Evolutionary conservation across 2,113 vertebrate genomes (phyloP), one percentile per base, ranked within the genome.

Genomic region (Labrus mixtus): DNA sequence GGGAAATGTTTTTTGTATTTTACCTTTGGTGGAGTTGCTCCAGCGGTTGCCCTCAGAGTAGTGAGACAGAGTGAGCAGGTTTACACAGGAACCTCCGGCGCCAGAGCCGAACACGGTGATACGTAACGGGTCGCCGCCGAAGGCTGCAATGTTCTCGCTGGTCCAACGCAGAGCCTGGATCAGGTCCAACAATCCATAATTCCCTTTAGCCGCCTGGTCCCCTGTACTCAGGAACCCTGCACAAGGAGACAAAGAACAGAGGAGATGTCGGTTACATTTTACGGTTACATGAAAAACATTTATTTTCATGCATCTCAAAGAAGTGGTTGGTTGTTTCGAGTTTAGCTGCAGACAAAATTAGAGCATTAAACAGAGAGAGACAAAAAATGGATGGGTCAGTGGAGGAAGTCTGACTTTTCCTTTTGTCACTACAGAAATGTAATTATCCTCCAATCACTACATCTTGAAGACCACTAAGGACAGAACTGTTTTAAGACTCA

Each of bases 21-120:
- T 96, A 99, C 97, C 98, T 98, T 99, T 99, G 93, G 98, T 99
- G 91, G 98, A 99, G 96, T 99, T 99, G 96, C 98, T 99, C 98
- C 98, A 99, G 95, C 97, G 97, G 96, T 99, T 99, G 93, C 98
- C 98, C 96, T 99, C 98, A 89, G 98, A 99, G 95, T 99, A 99
- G 96, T 99, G 98, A 92, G 98, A 99, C 90, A 99, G 94, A 66
- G 98, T 99, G 93, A 99, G 96, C 13, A 99, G 96, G 93, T 99
- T 99, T 93, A 99, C 98, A 82, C 97, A 99, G 37, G 98, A 99
- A 62, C 97, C 98, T 46, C 98, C 98, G 50, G 98, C 98, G 22
- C 98, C 98, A 13, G 98, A 99, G 92, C 98, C 98, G 89, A 99
- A 99, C 93, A 99, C 98, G 66, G 98, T 99, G 89, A 99, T 99